A percentile compares a stretch with the other conserved stretches of the same genome.
Evolutionary conservation across 1,140 invertebrate species (phyloP).

Genomic region (Procambarus virginalis): DNA sequence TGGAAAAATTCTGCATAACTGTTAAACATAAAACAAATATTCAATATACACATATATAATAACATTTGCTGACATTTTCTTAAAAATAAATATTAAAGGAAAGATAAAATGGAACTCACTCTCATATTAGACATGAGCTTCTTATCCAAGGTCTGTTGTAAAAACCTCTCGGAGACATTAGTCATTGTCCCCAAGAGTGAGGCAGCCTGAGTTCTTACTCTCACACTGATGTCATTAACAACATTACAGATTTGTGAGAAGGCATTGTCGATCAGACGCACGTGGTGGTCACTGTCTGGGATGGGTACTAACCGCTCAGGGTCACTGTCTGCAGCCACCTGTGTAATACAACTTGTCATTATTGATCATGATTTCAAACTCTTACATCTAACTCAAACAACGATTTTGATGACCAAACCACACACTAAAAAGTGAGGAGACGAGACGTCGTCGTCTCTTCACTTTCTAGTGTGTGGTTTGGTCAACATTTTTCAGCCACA

Average conservation of each 20-base stretch:
- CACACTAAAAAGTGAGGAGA: no score
- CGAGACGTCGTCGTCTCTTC: no score
- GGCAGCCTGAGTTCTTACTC: conserved; percentile 86
- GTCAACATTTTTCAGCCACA: no score
- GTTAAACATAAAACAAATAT: no score
- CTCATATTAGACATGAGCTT: conserved; percentile 98
- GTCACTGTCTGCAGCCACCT: conserved; percentile 64
- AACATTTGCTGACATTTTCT: not conserved
- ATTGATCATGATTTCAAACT: no score
- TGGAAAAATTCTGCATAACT: no score
- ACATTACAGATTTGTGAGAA: conserved; percentile 95
- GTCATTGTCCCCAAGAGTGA: conserved; percentile 89
- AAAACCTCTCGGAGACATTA: conserved; percentile 89
- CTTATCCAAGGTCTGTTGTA: conserved; percentile 98
- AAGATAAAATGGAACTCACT: conserved; percentile 73
- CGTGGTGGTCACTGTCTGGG: conserved; percentile 79
- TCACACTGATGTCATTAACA: conserved; percentile 76
- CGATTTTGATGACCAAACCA: no score
- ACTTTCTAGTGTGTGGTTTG: no score
- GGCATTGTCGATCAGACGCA: conserved; percentile 93
- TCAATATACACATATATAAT: not conserved
- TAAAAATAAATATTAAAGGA: not conserved
- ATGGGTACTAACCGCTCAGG: conserved; percentile 60
- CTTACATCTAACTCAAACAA: no score
- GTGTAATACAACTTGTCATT: not conserved